A percentile compares a stretch with the other conserved stretches of the same genome.
These are phyloP conservation scores for Falcunculus frontatus DNA, from an alignment of 2,113 vertebrate genomes.

Conservation along the genomic window DNA sequence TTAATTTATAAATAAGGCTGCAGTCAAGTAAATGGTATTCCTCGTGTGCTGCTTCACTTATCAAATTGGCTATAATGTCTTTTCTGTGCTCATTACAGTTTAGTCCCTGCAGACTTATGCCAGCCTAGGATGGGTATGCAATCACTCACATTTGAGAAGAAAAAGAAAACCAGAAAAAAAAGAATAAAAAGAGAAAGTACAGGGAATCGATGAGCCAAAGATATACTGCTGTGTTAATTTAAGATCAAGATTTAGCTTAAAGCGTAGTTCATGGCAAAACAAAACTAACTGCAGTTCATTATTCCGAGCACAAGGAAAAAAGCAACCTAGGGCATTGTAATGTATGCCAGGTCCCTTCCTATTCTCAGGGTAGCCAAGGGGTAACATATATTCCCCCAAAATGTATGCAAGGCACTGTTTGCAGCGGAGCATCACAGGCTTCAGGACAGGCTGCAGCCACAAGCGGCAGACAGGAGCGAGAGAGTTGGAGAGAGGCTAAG, in stretches of 20 bases:
- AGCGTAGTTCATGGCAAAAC: neutral
- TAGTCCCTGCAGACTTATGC: neutral
- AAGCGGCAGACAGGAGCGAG: neutral
- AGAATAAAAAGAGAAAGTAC: neutral
- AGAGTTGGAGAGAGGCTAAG: neutral
- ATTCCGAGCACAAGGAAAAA: neutral
- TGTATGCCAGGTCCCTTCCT: neutral
- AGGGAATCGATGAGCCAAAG: neutral
- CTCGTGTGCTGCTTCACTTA: neutral
- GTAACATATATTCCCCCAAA: accelerated
- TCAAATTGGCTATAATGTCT: neutral
- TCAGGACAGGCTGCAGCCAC: neutral
- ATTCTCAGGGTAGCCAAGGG: neutral
- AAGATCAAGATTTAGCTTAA: neutral
- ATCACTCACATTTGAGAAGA: neutral
- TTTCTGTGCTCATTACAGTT: neutral
- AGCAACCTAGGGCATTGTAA: neutral
- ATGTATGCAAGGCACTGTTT: neutral
- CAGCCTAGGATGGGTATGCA: neutral
- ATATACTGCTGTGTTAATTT: neutral
- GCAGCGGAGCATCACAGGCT: neutral
- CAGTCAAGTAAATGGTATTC: neutral
- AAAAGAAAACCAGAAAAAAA: neutral
- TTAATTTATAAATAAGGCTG: neutral
- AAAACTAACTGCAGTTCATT: neutral